phyloP scores from a whole-genome alignment of 2,113 vertebrate species.

The Sinosuthora webbiana region DNA sequence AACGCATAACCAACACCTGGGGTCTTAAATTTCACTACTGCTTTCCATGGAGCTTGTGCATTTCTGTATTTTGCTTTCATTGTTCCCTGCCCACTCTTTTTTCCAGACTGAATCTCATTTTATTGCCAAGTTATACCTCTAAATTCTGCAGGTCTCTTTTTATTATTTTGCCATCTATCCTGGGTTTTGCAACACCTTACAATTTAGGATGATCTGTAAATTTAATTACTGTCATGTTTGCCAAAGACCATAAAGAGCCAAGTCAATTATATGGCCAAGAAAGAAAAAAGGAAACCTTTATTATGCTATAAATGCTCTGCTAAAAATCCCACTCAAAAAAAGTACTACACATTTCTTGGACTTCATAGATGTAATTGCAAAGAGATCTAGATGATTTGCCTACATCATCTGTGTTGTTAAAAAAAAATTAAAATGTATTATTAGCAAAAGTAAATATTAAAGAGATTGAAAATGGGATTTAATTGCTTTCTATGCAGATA shows the following conservation, averaged over 20 bases:
- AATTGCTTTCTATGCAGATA: not conserved
- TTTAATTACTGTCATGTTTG: slow-evolving; percentile 44
- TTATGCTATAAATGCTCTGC: slow-evolving; percentile 9
- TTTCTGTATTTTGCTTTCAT: slow-evolving; percentile 16
- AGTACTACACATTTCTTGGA: not conserved
- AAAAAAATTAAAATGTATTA: not conserved
- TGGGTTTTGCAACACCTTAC: slow-evolving; percentile 34
- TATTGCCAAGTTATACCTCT: slow-evolving; percentile 23
- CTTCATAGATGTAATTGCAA: not conserved
- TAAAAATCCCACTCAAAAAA: not conserved
- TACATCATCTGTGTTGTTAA: not conserved
- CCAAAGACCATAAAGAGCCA: slow-evolving; percentile 22
- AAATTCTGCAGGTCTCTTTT: slow-evolving; percentile 41
- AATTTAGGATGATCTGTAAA: slow-evolving; percentile 51
- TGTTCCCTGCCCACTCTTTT: slow-evolving; percentile 6
- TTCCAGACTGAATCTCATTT: slow-evolving; percentile 17
- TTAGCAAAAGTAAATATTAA: not conserved
- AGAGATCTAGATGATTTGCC: not conserved
- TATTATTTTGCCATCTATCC: slow-evolving; percentile 39
- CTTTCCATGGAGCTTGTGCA: not conserved
- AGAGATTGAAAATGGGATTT: not conserved
- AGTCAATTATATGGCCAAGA: slow-evolving; percentile 31
- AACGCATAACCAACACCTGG: not conserved
- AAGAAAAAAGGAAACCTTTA: not conserved
- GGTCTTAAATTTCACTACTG: not conserved